These are phyloP conservation scores for Idaea aversata DNA, from an alignment of 2,888 invertebrate genomes.

Conservation along the genomic window DNA sequence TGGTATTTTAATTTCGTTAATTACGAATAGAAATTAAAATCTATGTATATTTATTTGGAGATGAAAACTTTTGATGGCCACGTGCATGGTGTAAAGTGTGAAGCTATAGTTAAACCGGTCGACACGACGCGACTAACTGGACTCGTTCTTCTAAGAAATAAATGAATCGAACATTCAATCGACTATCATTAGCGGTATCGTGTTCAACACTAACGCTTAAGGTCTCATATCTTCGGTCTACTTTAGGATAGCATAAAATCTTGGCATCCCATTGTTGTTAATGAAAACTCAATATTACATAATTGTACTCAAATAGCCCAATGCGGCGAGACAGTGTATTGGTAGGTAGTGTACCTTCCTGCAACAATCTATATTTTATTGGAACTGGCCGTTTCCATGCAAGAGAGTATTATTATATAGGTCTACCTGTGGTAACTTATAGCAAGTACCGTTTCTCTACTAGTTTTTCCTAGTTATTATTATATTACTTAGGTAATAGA, in stretches of 20 bases:
- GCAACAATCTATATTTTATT: neutral
- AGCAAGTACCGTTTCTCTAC: neutral
- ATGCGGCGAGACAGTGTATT: constrained; percentile 5
- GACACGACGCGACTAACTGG: constrained; percentile 14
- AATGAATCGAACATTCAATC: constrained; percentile 24
- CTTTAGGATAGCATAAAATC: constrained; percentile 21
- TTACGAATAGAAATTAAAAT: neutral
- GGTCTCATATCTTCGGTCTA: constrained; percentile 17
- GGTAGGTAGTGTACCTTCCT: neutral
- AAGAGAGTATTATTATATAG: neutral
- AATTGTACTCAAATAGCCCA: constrained; percentile 27
- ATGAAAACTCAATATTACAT: constrained; percentile 31
- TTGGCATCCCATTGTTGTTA: constrained; percentile 33
- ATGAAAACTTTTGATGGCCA: neutral
- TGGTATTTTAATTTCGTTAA: neutral
- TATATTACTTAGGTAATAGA: too few relatives aligned
- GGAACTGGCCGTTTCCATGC: neutral
- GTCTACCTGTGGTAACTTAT: neutral
- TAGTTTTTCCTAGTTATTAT: neutral
- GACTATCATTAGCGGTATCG: constrained; percentile 13
- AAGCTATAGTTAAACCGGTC: constrained; percentile 9
- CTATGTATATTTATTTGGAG: neutral
- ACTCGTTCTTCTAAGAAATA: constrained; percentile 21
- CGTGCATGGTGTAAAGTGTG: neutral
- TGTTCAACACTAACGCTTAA: constrained; percentile 22